Percentiles rank a stretch among this genome's conserved stretches.
These are phyloP conservation scores for Rotaria macrura DNA, from an alignment of 2,888 invertebrate genomes.

Conservation along the genomic window DNA sequence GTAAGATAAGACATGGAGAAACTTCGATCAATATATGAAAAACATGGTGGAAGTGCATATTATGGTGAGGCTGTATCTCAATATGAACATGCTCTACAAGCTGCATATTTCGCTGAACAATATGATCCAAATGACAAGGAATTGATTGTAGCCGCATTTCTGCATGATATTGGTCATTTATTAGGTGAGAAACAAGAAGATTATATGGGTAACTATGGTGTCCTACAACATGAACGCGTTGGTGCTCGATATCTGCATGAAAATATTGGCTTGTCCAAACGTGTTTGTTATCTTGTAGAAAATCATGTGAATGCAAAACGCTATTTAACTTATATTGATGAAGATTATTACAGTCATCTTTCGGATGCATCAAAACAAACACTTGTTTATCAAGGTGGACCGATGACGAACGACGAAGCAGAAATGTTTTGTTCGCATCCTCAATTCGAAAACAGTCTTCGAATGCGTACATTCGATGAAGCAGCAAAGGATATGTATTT, in stretches of 20 bases:
- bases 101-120: constrained; percentile 37
- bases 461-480: constrained; percentile 40
- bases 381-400: constrained; percentile 40
- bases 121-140: neutral
- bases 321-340: constrained; percentile 38
- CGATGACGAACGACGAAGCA: constrained; percentile 38
- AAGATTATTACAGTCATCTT: constrained; percentile 38
- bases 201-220: constrained; percentile 36
- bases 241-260: neutral
- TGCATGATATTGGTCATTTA: constrained; percentile 40
- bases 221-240: constrained; percentile 33
- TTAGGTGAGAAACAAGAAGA: constrained; percentile 37
- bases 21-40: constrained; percentile 37
- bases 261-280: constrained; percentile 22
- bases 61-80: constrained; percentile 38
- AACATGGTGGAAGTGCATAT: constrained; percentile 37
- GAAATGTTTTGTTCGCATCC: constrained; percentile 37
- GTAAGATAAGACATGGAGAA: constrained; percentile 36
- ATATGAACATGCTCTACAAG: constrained; percentile 38
- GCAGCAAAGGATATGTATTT: constrained; percentile 37
- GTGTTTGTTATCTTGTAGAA: constrained; percentile 37
- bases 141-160: constrained; percentile 38
- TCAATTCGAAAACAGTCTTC: constrained; percentile 37
- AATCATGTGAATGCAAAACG: constrained; percentile 38
- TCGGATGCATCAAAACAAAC: constrained; percentile 40